These are phyloP conservation scores for Drosophila melanogaster DNA, from an alignment of 1,140 invertebrate genomes.

Conservation along the genomic window DNA sequence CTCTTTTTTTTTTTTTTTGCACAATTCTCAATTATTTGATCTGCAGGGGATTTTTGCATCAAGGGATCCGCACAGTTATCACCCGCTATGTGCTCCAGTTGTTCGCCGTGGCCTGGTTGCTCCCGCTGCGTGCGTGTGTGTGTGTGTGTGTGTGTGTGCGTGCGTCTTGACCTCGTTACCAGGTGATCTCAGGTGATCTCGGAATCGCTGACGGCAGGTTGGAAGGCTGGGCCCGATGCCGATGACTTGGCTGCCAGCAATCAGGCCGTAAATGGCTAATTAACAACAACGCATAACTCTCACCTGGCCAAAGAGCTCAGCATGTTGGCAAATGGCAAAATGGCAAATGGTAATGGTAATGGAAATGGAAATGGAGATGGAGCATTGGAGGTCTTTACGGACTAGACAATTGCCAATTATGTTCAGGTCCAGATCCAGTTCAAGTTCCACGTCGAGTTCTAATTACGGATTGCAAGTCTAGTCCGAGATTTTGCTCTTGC, in stretches of 20 bases:
- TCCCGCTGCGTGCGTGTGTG: conserved; percentile 5
- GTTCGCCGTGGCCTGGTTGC: conserved; percentile 48
- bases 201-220: conserved; percentile 3
- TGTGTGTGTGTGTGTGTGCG: neutral
- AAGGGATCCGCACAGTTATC: conserved; percentile 9
- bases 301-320: conserved; percentile 55
- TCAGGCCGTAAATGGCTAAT: conserved; percentile 78
- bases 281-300: conserved; percentile 81
- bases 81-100: conserved; percentile 31
- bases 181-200: conserved; percentile 35
- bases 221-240: conserved; percentile 8
- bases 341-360: conserved; percentile 39
- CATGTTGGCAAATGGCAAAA: conserved; percentile 14
- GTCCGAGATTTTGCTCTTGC: conserved; percentile 18
- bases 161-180: conserved; percentile 60
- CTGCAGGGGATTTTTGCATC: neutral
- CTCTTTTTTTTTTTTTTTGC: neutral
- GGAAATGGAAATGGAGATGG: conserved; percentile 47
- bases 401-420: conserved; percentile 75
- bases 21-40: neutral
- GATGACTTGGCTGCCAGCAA: conserved; percentile 42
- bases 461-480: conserved; percentile 20
- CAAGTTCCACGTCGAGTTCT: conserved; percentile 45
- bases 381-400: conserved; percentile 11
- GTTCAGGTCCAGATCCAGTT: conserved; percentile 69